Evolutionary conservation across 1,140 invertebrate genomes (phyloP).

Genomic region (Nautilus pompilius): DNA sequence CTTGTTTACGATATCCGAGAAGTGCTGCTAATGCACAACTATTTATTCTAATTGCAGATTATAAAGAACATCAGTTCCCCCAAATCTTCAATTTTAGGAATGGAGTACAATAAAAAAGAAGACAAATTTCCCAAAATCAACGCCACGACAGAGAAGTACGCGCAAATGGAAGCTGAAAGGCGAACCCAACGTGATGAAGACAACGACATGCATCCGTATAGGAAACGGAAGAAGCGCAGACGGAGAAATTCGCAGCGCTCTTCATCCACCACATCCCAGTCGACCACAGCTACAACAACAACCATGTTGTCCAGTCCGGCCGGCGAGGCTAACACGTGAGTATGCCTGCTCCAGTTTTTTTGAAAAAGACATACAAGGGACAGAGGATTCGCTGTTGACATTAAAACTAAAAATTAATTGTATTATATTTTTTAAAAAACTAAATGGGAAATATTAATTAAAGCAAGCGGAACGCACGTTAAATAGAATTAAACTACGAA

Average conservation of each 20-base stretch:
- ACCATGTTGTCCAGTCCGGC: background rate
- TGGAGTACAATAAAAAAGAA: conserved; percentile 8
- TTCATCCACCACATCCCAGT: background rate
- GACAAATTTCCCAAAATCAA: conserved; percentile 6
- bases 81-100: conserved; percentile 5
- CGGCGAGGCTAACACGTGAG: background rate
- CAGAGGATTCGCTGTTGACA: background rate
- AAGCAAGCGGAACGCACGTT: too few species aligned
- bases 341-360: too few species aligned
- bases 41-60: conserved; percentile 6
- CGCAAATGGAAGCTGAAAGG: background rate
- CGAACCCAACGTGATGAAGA: background rate
- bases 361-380: too few species aligned
- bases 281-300: background rate
- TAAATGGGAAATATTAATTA: too few species aligned
- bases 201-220: background rate
- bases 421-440: too few species aligned
- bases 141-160: conserved; percentile 7
- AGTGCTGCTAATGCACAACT: too few species aligned
- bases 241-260: background rate
- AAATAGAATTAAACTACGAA: too few species aligned
- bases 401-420: too few species aligned
- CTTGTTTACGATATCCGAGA: too few species aligned
- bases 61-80: conserved; percentile 15
- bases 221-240: background rate